Conservation (phyloP, 2,113 vertebrate species). For the Cacatua alba region DNA sequence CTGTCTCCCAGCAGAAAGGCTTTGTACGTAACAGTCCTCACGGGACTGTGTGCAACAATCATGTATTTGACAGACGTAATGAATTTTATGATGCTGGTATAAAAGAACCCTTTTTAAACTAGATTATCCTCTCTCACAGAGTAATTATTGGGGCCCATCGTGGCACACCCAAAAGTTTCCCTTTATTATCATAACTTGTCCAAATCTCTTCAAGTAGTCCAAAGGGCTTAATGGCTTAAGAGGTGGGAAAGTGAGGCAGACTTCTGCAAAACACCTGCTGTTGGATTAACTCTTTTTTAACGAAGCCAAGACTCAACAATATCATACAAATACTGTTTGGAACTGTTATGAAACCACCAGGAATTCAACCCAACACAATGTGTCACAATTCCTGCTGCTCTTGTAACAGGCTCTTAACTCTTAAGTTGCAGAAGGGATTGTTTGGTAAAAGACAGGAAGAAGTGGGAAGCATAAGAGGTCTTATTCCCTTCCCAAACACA, state of each 20-base stretch:
- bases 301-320: background rate
- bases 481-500: background rate
- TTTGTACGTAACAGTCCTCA: background rate
- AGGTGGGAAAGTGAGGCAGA: background rate
- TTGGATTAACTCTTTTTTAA: background rate
- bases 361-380: background rate
- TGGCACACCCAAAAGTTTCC: background rate
- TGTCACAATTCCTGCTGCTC: background rate
- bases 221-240: background rate
- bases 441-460: background rate
- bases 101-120: background rate
- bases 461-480: background rate
- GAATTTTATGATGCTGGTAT: background rate
- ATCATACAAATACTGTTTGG: background rate
- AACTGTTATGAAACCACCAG: background rate
- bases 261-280: background rate
- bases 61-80: accelerated
- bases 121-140: background rate
- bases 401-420: background rate
- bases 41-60: accelerated
- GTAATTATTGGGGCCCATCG: accelerated
- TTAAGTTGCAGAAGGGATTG: background rate
- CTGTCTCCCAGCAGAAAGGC: background rate
- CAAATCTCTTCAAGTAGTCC: background rate
- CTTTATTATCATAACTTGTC: background rate